Percentiles rank a stretch among this genome's conserved stretches.
Conservation (phyloP, 2,888 invertebrate species). For the Dasypogon diadema region DNA sequence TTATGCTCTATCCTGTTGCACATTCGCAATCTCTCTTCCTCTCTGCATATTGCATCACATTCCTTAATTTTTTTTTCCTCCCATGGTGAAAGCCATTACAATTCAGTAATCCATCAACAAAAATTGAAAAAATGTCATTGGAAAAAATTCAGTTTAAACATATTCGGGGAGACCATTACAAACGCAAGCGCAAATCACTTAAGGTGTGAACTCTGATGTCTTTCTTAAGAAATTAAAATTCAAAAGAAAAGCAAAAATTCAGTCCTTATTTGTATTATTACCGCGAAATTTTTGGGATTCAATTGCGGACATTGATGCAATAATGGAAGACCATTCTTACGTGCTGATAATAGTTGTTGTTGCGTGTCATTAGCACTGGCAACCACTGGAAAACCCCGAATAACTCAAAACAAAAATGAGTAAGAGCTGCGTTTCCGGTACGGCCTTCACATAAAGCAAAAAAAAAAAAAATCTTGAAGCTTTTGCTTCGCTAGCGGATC, state of each 20-base stretch:
- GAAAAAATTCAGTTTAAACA: not conserved
- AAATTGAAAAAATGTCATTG: not conserved
- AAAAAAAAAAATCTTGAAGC: not conserved
- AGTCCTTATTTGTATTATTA: not conserved
- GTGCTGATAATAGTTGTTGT: not conserved
- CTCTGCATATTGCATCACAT: not conserved
- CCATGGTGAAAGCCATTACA: not conserved
- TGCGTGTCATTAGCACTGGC: constrained; percentile 23
- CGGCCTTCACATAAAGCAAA: not conserved
- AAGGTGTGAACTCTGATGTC: not conserved
- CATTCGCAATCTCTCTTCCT: not conserved
- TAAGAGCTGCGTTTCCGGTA: constrained; percentile 26
- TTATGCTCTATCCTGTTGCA: not conserved
- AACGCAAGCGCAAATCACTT: not conserved
- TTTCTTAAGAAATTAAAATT: not conserved
- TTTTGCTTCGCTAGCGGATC: not conserved
- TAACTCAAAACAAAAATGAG: constrained; percentile 36
- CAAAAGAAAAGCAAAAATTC: not conserved
- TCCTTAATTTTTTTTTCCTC: not conserved
- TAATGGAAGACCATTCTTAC: constrained; percentile 30
- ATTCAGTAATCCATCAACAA: not conserved
- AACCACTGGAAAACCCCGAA: constrained; percentile 24
- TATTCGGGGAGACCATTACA: not conserved
- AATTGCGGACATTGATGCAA: constrained; percentile 26
- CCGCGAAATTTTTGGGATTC: not conserved